A percentile compares a stretch with the other conserved stretches of the same genome.
phyloP scores from a whole-genome alignment of 2,888 invertebrate species.

The Cephus runcator region DNA sequence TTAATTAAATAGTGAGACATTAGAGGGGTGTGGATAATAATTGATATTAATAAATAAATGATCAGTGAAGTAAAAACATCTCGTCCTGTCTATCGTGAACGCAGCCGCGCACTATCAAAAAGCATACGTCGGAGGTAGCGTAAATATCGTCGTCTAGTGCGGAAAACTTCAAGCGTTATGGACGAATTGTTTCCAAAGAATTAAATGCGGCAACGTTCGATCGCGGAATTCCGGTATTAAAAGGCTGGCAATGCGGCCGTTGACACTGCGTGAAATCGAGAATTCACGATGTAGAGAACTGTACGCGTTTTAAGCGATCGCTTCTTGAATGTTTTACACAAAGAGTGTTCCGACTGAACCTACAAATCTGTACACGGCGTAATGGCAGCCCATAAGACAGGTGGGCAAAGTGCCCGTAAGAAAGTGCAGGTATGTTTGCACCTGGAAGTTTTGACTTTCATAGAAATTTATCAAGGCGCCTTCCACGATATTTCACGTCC shows the following conservation, averaged over 20 bases:
- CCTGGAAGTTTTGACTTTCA: neutral
- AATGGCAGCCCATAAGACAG: constrained; percentile 67
- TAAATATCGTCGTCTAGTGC: neutral
- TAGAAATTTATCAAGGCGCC: neutral
- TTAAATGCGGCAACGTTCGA: neutral
- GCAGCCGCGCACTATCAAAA: neutral
- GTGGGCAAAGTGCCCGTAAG: constrained; percentile 67
- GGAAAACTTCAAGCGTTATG: neutral
- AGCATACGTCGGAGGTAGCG: neutral
- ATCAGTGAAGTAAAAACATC: neutral
- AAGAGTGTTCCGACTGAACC: neutral
- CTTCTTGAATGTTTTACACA: neutral
- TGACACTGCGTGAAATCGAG: neutral
- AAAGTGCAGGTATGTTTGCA: constrained; percentile 67
- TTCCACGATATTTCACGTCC: neutral
- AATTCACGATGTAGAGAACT: neutral
- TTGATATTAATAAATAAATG: neutral
- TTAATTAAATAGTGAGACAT: neutral
- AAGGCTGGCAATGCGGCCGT: neutral
- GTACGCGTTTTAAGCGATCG: neutral
- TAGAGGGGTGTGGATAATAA: neutral
- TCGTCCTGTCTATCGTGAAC: neutral
- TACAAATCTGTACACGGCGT: constrained; percentile 5
- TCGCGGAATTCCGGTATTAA: neutral
- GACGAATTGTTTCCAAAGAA: neutral